Conservation (phyloP, 1,140 invertebrate genomes). For the Frieseomelitta varia region DNA sequence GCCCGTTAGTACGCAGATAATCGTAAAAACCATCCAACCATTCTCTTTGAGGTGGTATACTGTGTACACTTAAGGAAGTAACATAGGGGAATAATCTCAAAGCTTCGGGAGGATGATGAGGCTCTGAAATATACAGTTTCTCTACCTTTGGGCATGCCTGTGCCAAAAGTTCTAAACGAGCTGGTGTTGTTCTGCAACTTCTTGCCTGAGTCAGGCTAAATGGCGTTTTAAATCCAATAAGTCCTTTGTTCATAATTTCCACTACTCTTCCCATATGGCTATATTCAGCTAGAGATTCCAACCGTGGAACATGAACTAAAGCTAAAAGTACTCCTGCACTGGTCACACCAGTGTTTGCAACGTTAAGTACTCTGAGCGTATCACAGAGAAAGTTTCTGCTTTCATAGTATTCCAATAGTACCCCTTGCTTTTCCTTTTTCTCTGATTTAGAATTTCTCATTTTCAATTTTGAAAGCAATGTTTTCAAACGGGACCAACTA, state of each 20-base stretch:
- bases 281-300: conserved; percentile 81
- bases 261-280: conserved; percentile 79
- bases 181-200: conserved; percentile 75
- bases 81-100: conserved; percentile 76
- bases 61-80: conserved; percentile 78
- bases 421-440: conserved; percentile 70
- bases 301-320: conserved; percentile 75
- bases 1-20: conserved; percentile 77
- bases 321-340: conserved; percentile 79
- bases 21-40: conserved; percentile 79
- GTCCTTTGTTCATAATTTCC: conserved; percentile 76
- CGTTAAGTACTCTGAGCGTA: conserved; percentile 78
- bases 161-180: conserved; percentile 77
- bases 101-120: conserved; percentile 78
- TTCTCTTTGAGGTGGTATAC: conserved; percentile 73
- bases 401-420: conserved; percentile 79
- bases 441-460: conserved; percentile 62
- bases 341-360: conserved; percentile 80
- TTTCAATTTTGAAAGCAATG: conserved; percentile 70
- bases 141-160: conserved; percentile 78
- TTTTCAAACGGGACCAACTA: conserved; percentile 76
- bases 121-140: conserved; percentile 79
- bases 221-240: conserved; percentile 70
- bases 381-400: conserved; percentile 78
- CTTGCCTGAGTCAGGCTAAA: conserved; percentile 77